A percentile compares a stretch with the other conserved stretches of the same genome.
Evolutionary conservation across 2,113 vertebrate species (phyloP).

Genomic region (rabbit (Oryctolagus cuniculus)): DNA sequence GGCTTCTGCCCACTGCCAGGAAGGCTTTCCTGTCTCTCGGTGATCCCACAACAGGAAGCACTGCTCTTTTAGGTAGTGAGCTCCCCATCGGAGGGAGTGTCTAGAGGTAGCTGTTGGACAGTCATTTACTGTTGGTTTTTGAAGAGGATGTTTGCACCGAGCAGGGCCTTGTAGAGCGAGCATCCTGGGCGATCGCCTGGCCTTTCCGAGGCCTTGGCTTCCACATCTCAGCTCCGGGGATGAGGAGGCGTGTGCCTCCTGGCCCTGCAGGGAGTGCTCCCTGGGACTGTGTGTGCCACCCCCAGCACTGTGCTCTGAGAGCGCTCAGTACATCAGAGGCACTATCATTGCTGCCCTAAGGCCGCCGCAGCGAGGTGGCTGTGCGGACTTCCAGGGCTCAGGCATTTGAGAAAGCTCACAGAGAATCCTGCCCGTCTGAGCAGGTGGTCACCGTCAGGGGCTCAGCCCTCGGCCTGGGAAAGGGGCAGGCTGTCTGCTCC

Average conservation of each 20-base stretch:
- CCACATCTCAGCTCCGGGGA: no score
- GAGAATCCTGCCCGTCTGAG: neutral
- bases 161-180: neutral
- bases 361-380: neutral
- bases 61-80: neutral
- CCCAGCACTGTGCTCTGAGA: no score
- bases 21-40: neutral
- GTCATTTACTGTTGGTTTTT: neutral
- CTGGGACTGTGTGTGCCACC: accelerated
- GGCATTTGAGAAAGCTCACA: neutral
- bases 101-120: neutral
- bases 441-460: neutral
- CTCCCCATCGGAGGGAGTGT: neutral
- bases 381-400: neutral
- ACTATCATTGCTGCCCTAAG: neutral
- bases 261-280: accelerated
- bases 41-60: neutral
- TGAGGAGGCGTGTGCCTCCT: accelerated
- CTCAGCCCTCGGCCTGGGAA: neutral
- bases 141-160: neutral
- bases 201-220: neutral
- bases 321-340: neutral
- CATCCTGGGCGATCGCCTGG: neutral
- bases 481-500: neutral
- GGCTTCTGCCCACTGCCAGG: neutral